Evolutionary conservation across 1,140 invertebrate genomes (phyloP), one percentile per base, ranked within the genome.

Genomic region (Plectrocnemia conspersa): DNA sequence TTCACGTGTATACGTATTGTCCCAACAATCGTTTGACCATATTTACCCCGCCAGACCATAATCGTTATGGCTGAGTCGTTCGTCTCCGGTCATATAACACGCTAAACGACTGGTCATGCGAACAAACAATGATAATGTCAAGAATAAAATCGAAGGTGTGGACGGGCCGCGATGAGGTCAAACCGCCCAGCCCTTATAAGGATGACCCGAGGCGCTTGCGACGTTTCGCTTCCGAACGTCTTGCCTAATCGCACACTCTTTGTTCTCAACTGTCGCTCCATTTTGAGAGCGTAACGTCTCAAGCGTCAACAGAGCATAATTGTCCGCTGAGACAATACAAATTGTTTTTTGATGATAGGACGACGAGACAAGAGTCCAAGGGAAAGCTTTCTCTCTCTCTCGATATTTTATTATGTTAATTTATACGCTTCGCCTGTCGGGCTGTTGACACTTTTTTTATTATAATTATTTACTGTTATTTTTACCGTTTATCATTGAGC

Each of bases 291-390:
- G 22, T 35, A 58, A 48, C 22, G 49, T 16, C 41, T 29, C 22
- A 58, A 38, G 56, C 44, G 49, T 16, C 16, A 16, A 3, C 41
- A 7, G 21, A 10, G 23, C 29, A 40, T 52, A 52, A 56, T 56
- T 52, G 44, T 41, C 32, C 54, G 54, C 50, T 29, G 29, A 41
- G 47, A 58, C 56, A 58, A 58, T 58, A 58, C 56, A 53, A 58
- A 58, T 58, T 58, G 56, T 58, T 58, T 58, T 58, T 53, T 58
- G 56, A 58, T 58, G 56, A 52, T 58, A 27, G 25, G 25, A 21
- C 24, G 24, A 22, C 29, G 22, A 19, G 36, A 11, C 49, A 33
- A n/a, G 32, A 45, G 55, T 57, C 55, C 47, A 50, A 57, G 38
- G 21, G 55, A 52, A 57, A 57, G 48, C 33, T 54, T 48, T 7